phyloP scores from a whole-genome alignment of 2,113 vertebrate genomes.

The Ammospiza nelsoni region DNA sequence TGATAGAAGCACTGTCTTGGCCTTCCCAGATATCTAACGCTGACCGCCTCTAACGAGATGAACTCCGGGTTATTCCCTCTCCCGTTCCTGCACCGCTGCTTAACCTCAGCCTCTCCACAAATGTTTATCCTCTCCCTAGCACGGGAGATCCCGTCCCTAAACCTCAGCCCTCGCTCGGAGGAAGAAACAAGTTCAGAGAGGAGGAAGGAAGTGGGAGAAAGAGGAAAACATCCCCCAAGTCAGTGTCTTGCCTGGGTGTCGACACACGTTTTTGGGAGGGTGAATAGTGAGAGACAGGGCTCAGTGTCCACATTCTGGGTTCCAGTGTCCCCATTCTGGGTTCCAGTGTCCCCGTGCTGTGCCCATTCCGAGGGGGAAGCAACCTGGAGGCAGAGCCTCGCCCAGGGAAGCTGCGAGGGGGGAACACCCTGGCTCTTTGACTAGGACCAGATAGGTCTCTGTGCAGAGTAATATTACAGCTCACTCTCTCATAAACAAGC shows the following conservation, averaged over 20 bases:
- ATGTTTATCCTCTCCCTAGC: slow-evolving; percentile 62
- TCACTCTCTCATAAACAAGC: slow-evolving; percentile 78
- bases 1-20: slow-evolving; percentile 80
- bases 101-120: slow-evolving; percentile 71
- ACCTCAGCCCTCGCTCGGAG: not conserved
- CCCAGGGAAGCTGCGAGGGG: not conserved
- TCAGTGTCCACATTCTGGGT: not conserved
- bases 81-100: slow-evolving; percentile 48
- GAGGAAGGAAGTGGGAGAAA: not conserved
- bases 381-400: not conserved
- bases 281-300: not conserved
- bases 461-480: slow-evolving; percentile 80
- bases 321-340: not conserved
- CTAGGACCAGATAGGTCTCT: slow-evolving; percentile 77
- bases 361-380: not conserved
- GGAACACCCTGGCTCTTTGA: slow-evolving; percentile 65
- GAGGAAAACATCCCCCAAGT: not conserved
- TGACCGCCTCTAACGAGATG: slow-evolving; percentile 63
- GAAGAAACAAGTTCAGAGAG: not conserved
- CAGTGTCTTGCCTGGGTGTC: not conserved
- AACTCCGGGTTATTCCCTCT: slow-evolving; percentile 67
- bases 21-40: slow-evolving; percentile 77
- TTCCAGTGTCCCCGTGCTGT: not conserved
- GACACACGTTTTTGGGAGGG: not conserved
- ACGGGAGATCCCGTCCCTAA: slow-evolving; percentile 6